Conservation (phyloP, 2,888 invertebrate species). For the Metopia argyrocephala region DNA sequence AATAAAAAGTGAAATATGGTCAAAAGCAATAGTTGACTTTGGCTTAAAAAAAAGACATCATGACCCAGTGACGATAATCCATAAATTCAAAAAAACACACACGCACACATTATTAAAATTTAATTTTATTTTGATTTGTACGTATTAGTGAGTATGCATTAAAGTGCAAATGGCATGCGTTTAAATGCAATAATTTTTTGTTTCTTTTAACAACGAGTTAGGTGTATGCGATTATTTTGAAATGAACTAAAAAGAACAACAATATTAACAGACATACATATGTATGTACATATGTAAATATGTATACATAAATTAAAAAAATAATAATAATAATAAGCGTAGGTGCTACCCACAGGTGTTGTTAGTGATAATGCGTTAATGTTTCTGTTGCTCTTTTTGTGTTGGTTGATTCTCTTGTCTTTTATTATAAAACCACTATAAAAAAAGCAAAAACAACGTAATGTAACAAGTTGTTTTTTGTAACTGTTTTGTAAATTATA, state of each 20-base stretch:
- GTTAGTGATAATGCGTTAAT: slow-evolving; percentile 31
- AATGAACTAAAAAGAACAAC: slow-evolving; percentile 12
- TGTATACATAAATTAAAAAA: slow-evolving; percentile 38
- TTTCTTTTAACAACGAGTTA: background rate
- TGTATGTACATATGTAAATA: too few species aligned
- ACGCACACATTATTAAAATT: background rate
- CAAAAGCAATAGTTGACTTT: slow-evolving; percentile 4
- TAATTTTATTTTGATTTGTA: background rate
- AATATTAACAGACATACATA: slow-evolving; percentile 1
- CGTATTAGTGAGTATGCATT: background rate
- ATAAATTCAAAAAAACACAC: background rate
- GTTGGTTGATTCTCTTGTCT: background rate
- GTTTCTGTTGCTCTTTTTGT: slow-evolving; percentile 1
- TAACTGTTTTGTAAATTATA: too few species aligned
- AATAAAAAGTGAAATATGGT: background rate
- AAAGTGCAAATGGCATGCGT: slow-evolving; percentile 23
- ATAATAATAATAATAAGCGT: slow-evolving; percentile 56
- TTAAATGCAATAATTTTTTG: slow-evolving; percentile 36
- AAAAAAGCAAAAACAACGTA: slow-evolving; percentile 30
- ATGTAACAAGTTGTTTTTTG: slow-evolving; percentile 50
- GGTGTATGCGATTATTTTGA: background rate
- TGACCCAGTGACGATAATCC: slow-evolving; percentile 43
- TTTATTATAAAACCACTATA: slow-evolving; percentile 39
- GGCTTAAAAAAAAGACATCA: background rate
- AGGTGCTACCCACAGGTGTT: slow-evolving; percentile 64